phyloP scores from a whole-genome alignment of 2,113 vertebrate genomes.

The Hiodon tergisus region DNA sequence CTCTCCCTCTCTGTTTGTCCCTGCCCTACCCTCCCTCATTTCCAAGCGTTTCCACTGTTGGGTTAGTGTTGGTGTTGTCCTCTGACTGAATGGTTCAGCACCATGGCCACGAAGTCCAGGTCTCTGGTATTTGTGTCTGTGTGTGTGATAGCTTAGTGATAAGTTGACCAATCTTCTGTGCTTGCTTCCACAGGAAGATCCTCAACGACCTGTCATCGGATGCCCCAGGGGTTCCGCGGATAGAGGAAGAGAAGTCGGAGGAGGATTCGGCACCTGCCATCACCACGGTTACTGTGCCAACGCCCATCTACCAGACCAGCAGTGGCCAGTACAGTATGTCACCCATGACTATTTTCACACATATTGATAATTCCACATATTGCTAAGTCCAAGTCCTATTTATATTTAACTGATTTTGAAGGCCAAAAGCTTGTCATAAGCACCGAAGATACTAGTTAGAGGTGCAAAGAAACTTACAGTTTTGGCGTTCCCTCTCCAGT shows the following conservation, averaged over 20 bases:
- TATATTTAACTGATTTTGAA: no score
- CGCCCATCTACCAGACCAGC: constrained; percentile 98
- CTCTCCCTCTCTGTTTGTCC: neutral
- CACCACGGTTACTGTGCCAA: constrained; percentile 95
- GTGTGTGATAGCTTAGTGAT: neutral
- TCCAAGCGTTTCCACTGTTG: neutral
- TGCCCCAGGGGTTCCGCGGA: constrained; percentile 86
- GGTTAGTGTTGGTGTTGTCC: neutral
- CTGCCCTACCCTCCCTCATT: neutral
- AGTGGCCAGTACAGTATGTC: constrained; percentile 96
- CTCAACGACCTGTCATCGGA: constrained; percentile 97
- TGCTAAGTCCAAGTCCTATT: no score
- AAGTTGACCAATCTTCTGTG: constrained; percentile 13
- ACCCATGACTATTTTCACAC: neutral
- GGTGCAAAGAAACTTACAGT: no score
- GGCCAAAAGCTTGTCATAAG: no score
- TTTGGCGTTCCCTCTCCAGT: constrained; percentile 57
- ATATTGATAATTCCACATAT: no score
- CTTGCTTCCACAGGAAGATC: constrained; percentile 77
- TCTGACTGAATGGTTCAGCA: neutral
- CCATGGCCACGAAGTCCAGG: no score
- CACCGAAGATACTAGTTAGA: no score
- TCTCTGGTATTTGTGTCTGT: neutral
- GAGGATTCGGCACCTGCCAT: constrained; percentile 89
- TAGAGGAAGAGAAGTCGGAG: constrained; percentile 97